A percentile compares a stretch with the other conserved stretches of the same genome.
These are phyloP conservation scores for Conistra vaccinii DNA, from an alignment of 2,888 invertebrate species.

Conservation along the genomic window DNA sequence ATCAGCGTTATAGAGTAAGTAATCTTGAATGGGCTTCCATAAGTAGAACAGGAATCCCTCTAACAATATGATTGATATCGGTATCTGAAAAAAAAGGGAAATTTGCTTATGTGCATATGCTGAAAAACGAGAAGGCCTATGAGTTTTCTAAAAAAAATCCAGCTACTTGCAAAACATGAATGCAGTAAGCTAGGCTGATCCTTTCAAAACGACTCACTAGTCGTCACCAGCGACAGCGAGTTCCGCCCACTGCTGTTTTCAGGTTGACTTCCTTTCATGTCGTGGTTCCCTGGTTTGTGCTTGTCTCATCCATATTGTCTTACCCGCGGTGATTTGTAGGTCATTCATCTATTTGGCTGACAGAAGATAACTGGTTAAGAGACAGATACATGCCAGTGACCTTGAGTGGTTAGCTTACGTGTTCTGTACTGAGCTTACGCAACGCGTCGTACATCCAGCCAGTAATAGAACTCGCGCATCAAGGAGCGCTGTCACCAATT, in stretches of 20 bases:
- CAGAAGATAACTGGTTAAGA: neutral
- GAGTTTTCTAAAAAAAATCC: neutral
- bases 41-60: slow-evolving; percentile 73
- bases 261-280: neutral
- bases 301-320: neutral
- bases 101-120: neutral
- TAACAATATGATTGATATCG: slow-evolving; percentile 70
- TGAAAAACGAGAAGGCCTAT: neutral
- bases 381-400: no score
- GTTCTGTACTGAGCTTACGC: no score
- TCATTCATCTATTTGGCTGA: neutral
- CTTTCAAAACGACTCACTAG: neutral
- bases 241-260: slow-evolving; percentile 2
- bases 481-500: no score
- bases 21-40: slow-evolving; percentile 76
- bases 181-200: no score
- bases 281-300: neutral
- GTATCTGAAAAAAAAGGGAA: slow-evolving; percentile 73
- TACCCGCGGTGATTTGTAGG: neutral
- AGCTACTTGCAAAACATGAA: neutral
- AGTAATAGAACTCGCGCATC: no score
- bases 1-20: slow-evolving; percentile 73
- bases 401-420: no score
- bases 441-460: no score
- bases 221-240: neutral